phyloP scores from a whole-genome alignment of 2,797 vertebrate genomes.

The Hyperoplus immaculatus region DNA sequence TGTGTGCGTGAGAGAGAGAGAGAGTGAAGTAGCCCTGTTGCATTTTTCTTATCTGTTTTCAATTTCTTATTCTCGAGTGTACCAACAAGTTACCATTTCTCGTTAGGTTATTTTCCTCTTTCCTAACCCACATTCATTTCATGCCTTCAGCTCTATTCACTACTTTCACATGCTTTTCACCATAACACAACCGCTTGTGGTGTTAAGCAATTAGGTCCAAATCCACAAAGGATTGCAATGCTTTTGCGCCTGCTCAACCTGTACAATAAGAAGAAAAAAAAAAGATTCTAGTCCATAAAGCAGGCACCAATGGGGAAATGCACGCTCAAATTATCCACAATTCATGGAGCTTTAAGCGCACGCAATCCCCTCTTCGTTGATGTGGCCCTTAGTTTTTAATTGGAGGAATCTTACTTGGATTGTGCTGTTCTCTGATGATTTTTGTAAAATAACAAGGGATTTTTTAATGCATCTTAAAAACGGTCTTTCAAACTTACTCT shows the following conservation, averaged over 20 bases:
- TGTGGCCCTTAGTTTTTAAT: not conserved
- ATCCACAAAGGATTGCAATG: no score
- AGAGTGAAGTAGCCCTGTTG: constrained; percentile 47
- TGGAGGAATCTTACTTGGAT: not conserved
- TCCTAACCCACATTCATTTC: not conserved
- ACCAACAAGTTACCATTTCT: constrained; percentile 46
- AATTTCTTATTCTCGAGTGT: constrained; percentile 76
- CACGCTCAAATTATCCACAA: no score
- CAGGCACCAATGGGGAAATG: no score
- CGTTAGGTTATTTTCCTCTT: constrained; percentile 9
- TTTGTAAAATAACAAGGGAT: not conserved
- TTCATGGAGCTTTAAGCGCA: no score
- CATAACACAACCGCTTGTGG: not conserved
- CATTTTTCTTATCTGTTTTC: constrained; percentile 72
- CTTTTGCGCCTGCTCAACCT: no score
- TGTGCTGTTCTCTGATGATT: not conserved
- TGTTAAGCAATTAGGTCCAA: not conserved
- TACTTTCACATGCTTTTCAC: constrained; percentile 4
- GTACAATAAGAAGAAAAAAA: no score
- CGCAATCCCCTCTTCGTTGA: no score
- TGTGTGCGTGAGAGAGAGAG: no score
- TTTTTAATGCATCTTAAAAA: constrained; percentile 15
- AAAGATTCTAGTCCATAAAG: no score
- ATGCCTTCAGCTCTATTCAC: not conserved
- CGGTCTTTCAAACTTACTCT: not conserved